Conservation (phyloP, 2,888 invertebrate species). For the Phymatocera aterrima region DNA sequence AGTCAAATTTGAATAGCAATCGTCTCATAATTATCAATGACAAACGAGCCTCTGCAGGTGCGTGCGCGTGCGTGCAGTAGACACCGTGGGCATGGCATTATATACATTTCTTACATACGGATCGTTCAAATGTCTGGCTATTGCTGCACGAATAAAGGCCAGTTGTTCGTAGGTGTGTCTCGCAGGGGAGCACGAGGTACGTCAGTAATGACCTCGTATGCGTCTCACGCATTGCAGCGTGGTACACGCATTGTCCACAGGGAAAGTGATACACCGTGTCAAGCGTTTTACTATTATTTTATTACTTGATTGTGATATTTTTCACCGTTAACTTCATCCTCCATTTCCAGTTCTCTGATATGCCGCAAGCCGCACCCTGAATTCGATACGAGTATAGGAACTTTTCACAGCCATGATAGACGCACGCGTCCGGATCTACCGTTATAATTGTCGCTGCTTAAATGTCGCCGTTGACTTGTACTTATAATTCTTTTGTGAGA, state of each 20-base stretch:
- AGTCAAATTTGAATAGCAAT: background rate
- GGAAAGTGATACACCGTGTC: slow-evolving; percentile 33
- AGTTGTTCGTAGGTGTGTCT: slow-evolving; percentile 32
- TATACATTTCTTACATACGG: background rate
- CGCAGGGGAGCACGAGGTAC: background rate
- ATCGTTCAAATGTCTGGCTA: slow-evolving; percentile 9
- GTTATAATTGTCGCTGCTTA: no score
- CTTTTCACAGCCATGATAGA: no score
- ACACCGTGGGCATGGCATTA: background rate
- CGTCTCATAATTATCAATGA: background rate
- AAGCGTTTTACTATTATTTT: slow-evolving; percentile 13
- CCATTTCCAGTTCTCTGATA: slow-evolving; percentile 1
- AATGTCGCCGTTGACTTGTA: no score
- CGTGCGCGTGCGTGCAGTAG: background rate
- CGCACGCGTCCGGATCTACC: no score
- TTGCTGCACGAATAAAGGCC: slow-evolving; percentile 7
- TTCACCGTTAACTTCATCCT: background rate
- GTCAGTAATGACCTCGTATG: slow-evolving; percentile 65
- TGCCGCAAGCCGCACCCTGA: background rate
- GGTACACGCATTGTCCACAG: slow-evolving; percentile 38
- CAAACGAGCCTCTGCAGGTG: background rate
- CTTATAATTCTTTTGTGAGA: no score
- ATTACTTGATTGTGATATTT: background rate
- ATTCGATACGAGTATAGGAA: no score
- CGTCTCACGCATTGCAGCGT: slow-evolving; percentile 61